Evolutionary conservation across 1,140 invertebrate species (phyloP).

Genomic region (Anoplolepis gracilipes): DNA sequence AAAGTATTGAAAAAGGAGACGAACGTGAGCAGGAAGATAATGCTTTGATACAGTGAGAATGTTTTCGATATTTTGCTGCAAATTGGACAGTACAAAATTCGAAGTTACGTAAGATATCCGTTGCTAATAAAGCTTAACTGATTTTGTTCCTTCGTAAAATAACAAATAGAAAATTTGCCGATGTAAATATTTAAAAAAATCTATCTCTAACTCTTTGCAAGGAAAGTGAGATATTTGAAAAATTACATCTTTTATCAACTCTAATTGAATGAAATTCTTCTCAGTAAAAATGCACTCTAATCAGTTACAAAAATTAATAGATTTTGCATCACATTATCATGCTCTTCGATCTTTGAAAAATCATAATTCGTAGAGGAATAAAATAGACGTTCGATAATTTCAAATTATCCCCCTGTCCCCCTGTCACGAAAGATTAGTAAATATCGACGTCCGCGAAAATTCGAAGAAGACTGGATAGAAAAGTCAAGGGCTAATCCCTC

Average conservation of each 20-base stretch:
- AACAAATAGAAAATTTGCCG: neutral
- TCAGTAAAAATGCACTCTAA: neutral
- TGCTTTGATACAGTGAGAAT: neutral
- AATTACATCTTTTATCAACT: neutral
- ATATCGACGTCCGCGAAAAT: neutral
- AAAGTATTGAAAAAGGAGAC: slow-evolving; percentile 3
- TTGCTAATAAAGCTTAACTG: neutral
- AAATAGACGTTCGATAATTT: neutral
- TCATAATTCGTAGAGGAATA: neutral
- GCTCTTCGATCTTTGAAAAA: neutral
- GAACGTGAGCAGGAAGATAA: neutral
- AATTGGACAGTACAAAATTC: slow-evolving; percentile 25
- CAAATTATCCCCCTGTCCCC: neutral
- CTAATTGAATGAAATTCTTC: neutral
- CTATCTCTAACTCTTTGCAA: neutral
- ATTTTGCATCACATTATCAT: neutral
- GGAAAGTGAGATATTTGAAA: neutral
- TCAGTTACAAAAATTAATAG: neutral
- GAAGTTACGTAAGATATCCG: neutral
- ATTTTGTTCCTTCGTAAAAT: neutral
- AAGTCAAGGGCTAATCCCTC: neutral
- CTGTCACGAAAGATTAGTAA: neutral
- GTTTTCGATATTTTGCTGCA: slow-evolving; percentile 38
- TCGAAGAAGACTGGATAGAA: neutral
- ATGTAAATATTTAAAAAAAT: neutral